Percentiles rank a stretch among this genome's conserved stretches.
Conservation (phyloP, 2,888 invertebrate genomes). For the Cartodere bifasciata region DNA sequence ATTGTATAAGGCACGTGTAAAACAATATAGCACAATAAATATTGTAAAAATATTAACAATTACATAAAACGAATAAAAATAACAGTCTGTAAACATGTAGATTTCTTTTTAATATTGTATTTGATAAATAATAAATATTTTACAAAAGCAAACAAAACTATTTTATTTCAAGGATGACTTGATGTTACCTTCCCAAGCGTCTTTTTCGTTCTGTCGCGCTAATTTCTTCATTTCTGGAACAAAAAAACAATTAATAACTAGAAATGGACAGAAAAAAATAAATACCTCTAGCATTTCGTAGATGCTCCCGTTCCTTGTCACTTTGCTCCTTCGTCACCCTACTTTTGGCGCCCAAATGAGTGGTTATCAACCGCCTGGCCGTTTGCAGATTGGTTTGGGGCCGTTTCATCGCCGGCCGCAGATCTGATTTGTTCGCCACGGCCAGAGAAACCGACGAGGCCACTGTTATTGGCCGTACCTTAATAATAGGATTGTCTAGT, state of each 20-base stretch:
- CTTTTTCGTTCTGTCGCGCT: conserved; percentile 29
- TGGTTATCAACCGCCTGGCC: conserved; percentile 31
- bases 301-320: conserved; percentile 27
- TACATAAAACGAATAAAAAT: no score
- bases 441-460: conserved; percentile 26
- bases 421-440: conserved; percentile 26
- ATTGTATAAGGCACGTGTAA: no score
- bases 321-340: conserved; percentile 28
- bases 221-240: conserved; percentile 26
- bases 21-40: no score
- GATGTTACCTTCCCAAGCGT: conserved; percentile 34
- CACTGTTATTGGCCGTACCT: conserved; percentile 30
- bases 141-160: no score
- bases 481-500: conserved; percentile 27
- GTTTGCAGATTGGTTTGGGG: conserved; percentile 32
- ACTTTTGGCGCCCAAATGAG: conserved; percentile 30
- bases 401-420: conserved; percentile 33
- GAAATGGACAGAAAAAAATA: conserved; percentile 2
- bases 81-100: no score
- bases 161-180: conserved; percentile 19
- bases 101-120: no score
- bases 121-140: no score
- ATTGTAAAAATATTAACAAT: no score
- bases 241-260: conserved; percentile 4
- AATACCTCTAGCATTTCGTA: conserved; percentile 30